phyloP scores from a whole-genome alignment of 2,888 invertebrate genomes.

The Trissolcus japonicus region DNA sequence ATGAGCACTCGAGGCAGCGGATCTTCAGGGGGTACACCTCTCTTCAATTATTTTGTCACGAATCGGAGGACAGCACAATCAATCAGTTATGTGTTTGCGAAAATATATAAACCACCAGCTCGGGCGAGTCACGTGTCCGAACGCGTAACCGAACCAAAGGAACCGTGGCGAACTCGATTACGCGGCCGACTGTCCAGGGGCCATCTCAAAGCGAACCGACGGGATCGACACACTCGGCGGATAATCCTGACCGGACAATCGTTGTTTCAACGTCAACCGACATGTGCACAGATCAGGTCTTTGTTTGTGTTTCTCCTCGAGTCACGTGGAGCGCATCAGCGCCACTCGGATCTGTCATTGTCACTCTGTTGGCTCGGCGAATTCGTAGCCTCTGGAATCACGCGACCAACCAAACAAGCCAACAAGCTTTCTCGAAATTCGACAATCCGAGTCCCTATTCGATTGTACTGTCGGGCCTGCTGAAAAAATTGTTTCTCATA shows the following conservation, averaged over 20 bases:
- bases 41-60: background rate
- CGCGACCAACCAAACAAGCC: background rate
- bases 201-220: background rate
- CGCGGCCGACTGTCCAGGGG: conserved; percentile 2
- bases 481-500: conserved; percentile 26
- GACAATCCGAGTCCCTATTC: background rate
- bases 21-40: background rate
- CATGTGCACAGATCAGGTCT: conserved; percentile 43
- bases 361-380: conserved; percentile 6
- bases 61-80: conserved; percentile 22
- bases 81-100: conserved; percentile 4
- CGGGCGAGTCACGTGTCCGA: conserved; percentile 22
- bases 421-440: background rate
- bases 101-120: background rate
- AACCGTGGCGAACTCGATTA: conserved; percentile 10
- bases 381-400: background rate
- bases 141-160: background rate
- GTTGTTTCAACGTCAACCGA: background rate
- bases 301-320: conserved; percentile 49
- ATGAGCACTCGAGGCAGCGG: background rate
- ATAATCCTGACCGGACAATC: conserved; percentile 24
- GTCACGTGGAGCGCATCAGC: conserved; percentile 44
- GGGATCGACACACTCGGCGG: conserved; percentile 14
- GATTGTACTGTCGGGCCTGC: conserved; percentile 5
- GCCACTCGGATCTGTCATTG: conserved; percentile 31